A percentile compares a stretch with the other conserved stretches of the same genome.
Evolutionary conservation across 2,113 vertebrate species (phyloP).

Genomic region (Galbula dea): DNA sequence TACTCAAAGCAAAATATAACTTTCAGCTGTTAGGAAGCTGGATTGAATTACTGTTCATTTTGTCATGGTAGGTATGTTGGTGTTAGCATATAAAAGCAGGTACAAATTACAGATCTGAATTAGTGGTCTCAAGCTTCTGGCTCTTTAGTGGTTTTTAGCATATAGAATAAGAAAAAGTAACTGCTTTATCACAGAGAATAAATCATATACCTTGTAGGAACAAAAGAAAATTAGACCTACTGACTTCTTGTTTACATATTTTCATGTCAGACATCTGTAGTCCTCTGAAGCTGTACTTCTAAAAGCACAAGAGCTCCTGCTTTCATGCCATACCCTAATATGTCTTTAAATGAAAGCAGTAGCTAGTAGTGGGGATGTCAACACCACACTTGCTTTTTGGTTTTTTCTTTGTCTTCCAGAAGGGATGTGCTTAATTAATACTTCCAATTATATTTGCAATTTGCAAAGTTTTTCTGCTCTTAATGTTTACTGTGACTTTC

Average conservation of each 20-base stretch:
- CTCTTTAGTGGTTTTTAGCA: neutral
- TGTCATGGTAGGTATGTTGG: neutral
- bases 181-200: neutral
- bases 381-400: neutral
- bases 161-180: neutral
- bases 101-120: neutral
- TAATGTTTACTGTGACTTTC: neutral
- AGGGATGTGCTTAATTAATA: neutral
- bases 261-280: neutral
- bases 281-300: neutral
- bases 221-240: neutral
- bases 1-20: neutral
- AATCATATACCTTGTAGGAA: neutral
- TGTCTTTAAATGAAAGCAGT: neutral
- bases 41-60: neutral
- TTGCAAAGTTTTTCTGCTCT: neutral
- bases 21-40: neutral
- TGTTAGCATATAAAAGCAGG: neutral
- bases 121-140: slow-evolving; percentile 9
- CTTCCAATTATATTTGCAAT: neutral
- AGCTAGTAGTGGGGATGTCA: neutral
- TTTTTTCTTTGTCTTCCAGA: neutral
- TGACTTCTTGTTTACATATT: neutral
- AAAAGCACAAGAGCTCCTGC: neutral
- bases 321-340: neutral